Percentiles rank a stretch among this genome's conserved stretches.
phyloP scores from a whole-genome alignment of 2,113 vertebrate genomes.

The Furnarius figulus region DNA sequence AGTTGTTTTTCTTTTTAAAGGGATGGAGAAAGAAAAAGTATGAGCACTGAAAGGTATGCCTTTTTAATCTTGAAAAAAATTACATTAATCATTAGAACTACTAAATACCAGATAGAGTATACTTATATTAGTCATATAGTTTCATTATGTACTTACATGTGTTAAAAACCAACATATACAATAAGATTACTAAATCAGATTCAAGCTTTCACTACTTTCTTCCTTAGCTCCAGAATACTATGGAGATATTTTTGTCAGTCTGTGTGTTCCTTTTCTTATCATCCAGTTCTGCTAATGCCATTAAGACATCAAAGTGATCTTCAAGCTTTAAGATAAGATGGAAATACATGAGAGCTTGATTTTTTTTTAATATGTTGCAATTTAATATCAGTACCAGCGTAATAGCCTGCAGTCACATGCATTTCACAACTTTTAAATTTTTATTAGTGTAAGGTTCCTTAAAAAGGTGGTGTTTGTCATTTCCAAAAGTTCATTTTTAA shows the following conservation, averaged over 20 bases:
- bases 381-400: not conserved
- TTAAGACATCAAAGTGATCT: not conserved
- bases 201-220: not conserved
- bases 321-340: not conserved
- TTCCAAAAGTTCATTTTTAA: not conserved
- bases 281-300: not conserved
- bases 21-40: constrained; percentile 96
- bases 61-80: not conserved
- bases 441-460: not conserved
- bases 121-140: not conserved
- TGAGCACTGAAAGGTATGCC: constrained; percentile 93
- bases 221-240: not conserved
- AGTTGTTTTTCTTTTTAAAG: constrained; percentile 73
- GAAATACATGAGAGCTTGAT: not conserved
- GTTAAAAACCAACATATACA: fast-evolving
- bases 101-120: not conserved
- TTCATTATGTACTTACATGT: not conserved
- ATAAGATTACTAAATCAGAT: not conserved
- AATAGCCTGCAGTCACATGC: not conserved
- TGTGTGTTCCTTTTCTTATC: not conserved
- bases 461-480: not conserved
- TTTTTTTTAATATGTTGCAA: not conserved
- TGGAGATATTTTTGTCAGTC: not conserved
- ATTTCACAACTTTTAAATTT: not conserved
- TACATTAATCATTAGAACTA: not conserved